Base-by-base conservation (phyloP, 2,888 invertebrate species). In the Argynnis bischoffii region DNA sequence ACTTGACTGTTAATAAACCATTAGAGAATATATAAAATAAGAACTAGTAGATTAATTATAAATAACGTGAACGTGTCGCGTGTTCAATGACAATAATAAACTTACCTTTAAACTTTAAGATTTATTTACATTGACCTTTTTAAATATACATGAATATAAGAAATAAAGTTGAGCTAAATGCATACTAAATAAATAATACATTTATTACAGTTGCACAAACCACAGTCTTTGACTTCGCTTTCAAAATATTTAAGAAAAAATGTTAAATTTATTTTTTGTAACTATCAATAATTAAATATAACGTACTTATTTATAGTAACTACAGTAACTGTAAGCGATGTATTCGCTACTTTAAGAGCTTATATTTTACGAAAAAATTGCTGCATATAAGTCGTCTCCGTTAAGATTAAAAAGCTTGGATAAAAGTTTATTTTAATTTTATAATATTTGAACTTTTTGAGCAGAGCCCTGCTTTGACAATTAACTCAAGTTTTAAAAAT, bases 91-190 rank as follows among this genome's bases (percentile, higher is more conserved):
- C 61, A 31, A 16, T 41, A 61, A 61, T 53, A 61, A 41, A 55
- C 50, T 66, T 35, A 61, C 61, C 66, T 50, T 55, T 66, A 60
- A 60, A 66, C 60, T 60, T 66, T 66, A 55, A 66, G 55, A 66
- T 66, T 66, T 66, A 66, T 66, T 50, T 41, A 41, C 61, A 53
- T n/a, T 67, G 63, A 67, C 55, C 56, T 63, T 63, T 67, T 63
- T 67, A 51, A 63, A 66, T 54, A 59, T 50, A 55, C 55, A 61
- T 61, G 61, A 66, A 55, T 55, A 41, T 61, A 61, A 50, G 60
- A 51, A 66, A 66, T 66, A 60, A 35, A 41, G 66, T n/a, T 21
- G 60, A 21, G 35, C 61, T 66, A 55, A 48, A 66, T 66, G 55
- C 66, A 66, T 61, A 66, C 16, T 55, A 61, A 18, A 18, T 18